Evolutionary conservation across 2,113 vertebrate genomes (phyloP).

Genomic region (Caracal caracal): DNA sequence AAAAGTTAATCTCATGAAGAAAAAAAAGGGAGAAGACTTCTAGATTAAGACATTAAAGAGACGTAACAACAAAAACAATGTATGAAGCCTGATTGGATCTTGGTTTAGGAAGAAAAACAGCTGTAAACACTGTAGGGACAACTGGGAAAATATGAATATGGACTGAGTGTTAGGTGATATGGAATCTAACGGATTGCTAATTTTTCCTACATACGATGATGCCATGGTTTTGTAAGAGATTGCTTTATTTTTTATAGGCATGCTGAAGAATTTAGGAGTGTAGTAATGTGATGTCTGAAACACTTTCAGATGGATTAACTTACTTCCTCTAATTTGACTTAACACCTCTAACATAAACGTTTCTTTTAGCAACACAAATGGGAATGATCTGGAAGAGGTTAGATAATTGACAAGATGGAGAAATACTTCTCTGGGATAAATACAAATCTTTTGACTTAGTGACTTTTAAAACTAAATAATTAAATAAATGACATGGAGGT

Average conservation of each 20-base stretch:
- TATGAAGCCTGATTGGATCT: neutral
- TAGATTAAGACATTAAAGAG: neutral
- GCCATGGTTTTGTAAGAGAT: neutral
- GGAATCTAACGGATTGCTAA: neutral
- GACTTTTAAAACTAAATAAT: neutral
- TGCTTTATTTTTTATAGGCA: neutral
- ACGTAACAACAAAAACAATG: neutral
- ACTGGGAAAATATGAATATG: neutral
- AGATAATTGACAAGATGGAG: neutral
- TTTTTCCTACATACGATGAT: neutral
- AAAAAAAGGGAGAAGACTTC: neutral
- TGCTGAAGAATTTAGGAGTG: neutral
- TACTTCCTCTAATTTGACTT: neutral
- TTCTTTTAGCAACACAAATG: neutral
- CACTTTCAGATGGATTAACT: neutral
- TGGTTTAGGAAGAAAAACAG: neutral
- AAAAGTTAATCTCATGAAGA: neutral
- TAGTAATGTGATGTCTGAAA: neutral
- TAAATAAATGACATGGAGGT: neutral
- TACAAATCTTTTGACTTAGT: neutral
- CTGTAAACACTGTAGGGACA: neutral
- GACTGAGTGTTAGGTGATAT: neutral
- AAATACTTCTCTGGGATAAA: neutral
- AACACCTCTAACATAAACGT: neutral
- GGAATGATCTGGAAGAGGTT: neutral